Evolutionary conservation across 2,113 vertebrate genomes (phyloP).

Genomic region (Desmodus rotundus): DNA sequence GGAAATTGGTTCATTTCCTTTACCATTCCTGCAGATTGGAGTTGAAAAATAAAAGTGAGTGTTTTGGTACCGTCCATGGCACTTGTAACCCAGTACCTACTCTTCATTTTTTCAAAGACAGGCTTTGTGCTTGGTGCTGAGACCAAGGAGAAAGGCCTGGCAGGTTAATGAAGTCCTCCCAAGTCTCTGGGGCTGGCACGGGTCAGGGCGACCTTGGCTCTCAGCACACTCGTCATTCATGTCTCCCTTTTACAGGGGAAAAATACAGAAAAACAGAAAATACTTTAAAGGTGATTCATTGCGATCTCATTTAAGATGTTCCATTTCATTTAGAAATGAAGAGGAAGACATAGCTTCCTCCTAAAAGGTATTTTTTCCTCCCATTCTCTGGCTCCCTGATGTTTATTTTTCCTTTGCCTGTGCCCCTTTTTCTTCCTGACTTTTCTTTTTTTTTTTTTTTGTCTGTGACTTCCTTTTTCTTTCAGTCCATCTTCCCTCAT

Average conservation of each 20-base stretch:
- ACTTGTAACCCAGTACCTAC: background rate
- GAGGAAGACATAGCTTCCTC: background rate
- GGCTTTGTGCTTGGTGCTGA: background rate
- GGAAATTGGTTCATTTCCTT: background rate
- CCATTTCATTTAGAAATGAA: background rate
- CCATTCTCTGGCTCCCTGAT: background rate
- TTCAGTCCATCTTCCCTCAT: background rate
- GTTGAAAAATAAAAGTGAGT: background rate
- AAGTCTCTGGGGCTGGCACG: accelerated
- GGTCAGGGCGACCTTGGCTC: background rate
- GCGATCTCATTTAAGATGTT: background rate
- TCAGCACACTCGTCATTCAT: background rate
- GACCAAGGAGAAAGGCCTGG: background rate
- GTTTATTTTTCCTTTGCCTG: background rate
- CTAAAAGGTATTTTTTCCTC: background rate
- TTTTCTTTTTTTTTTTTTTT: background rate
- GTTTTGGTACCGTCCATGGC: background rate
- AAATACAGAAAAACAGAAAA: background rate
- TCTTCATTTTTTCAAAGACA: background rate
- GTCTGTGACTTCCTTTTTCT: background rate
- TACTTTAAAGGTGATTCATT: background rate
- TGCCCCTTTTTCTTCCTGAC: background rate
- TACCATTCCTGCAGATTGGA: background rate
- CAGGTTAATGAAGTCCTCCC: background rate
- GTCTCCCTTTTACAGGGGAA: background rate